Evolutionary conservation across 2,888 invertebrate species (phyloP).

Genomic region (Cabera pusaria): DNA sequence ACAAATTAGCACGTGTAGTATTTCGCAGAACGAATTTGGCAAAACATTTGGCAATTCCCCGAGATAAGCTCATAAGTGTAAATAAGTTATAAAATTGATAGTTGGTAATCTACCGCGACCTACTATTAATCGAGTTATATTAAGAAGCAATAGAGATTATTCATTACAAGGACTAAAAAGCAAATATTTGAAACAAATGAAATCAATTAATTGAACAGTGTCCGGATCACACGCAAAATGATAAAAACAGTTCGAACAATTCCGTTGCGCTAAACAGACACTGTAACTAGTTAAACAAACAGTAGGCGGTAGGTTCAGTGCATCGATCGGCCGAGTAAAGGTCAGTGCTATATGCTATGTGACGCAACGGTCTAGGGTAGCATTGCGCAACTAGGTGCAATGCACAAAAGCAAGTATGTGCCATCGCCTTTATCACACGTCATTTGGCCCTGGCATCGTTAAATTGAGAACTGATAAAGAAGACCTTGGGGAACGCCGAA

Average conservation of each 20-base stretch:
- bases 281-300: constrained; percentile 5
- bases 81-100: too few relatives aligned
- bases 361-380: constrained; percentile 14
- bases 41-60: constrained; percentile 7
- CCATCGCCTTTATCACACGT: constrained; percentile 13
- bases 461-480: constrained; percentile 9
- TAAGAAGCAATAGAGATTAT: too few relatives aligned
- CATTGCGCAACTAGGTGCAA: constrained; percentile 16
- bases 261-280: constrained; percentile 2
- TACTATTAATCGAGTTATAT: too few relatives aligned
- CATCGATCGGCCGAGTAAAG: constrained; percentile 67
- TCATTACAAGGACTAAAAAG: too few relatives aligned
- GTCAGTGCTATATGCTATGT: constrained; percentile 58
- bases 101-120: too few relatives aligned
- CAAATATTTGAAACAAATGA: too few relatives aligned
- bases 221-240: too few relatives aligned
- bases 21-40: constrained; percentile 20
- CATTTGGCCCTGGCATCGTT: constrained; percentile 13
- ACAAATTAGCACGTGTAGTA: constrained; percentile 17
- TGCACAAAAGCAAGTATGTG: constrained; percentile 7
- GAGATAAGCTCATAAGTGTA: constrained; percentile 7
- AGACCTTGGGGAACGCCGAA: constrained; percentile 8
- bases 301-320: constrained; percentile 30
- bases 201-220: too few relatives aligned
- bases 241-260: neutral